Percentiles rank a stretch among this genome's conserved stretches.
These are phyloP conservation scores for Tiaroga cobitis DNA, from an alignment of 2,797 vertebrate genomes.

Conservation along the genomic window DNA sequence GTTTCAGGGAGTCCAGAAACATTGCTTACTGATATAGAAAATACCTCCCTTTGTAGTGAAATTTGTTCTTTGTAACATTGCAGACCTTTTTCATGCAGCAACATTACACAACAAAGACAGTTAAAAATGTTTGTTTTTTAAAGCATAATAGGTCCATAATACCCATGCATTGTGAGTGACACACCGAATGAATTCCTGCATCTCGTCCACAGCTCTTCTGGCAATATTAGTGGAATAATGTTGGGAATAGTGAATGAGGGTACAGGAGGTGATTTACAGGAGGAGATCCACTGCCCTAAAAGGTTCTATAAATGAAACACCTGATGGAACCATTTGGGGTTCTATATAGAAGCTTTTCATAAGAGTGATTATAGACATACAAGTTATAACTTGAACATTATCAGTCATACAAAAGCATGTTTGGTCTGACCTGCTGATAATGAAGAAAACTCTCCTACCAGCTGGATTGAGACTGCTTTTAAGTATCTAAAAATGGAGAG, in stretches of 20 bases:
- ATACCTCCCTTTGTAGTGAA: too few species aligned
- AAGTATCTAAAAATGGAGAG: conserved; percentile 29
- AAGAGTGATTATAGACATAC: background rate
- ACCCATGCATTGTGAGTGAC: background rate
- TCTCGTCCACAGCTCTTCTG: background rate
- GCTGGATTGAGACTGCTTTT: conserved; percentile 14
- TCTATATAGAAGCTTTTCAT: background rate
- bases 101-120: too few species aligned
- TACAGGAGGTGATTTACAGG: background rate
- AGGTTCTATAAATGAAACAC: background rate
- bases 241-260: background rate
- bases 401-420: background rate
- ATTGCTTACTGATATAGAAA: too few species aligned
- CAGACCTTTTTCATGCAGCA: too few species aligned
- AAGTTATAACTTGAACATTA: background rate
- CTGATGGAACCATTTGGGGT: background rate
- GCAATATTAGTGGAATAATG: background rate
- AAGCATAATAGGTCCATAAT: background rate
- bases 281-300: background rate
- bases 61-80: too few species aligned
- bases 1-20: too few species aligned
- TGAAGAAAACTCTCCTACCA: background rate
- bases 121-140: too few species aligned
- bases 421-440: background rate
- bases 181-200: background rate